A percentile compares a stretch with the other conserved stretches of the same genome.
These are phyloP conservation scores for Caenorhabditis zanzibari DNA, from an alignment of 2,888 invertebrate genomes.

Conservation along the genomic window DNA sequence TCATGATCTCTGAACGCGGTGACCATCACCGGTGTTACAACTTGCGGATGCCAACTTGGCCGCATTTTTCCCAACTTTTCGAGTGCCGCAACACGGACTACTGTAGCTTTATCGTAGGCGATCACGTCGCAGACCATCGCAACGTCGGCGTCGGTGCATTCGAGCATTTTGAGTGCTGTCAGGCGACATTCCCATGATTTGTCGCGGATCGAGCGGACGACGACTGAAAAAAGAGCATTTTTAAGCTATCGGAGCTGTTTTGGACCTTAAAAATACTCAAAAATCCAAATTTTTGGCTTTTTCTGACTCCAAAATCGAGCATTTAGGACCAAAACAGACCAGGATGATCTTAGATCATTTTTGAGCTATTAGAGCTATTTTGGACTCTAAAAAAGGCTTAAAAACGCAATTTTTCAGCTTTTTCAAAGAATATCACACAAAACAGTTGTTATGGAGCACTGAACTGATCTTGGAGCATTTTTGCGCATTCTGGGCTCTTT, in stretches of 20 bases:
- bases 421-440: too few species aligned
- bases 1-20: constrained; percentile 57
- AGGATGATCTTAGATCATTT: too few species aligned
- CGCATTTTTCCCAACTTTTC: constrained; percentile 6
- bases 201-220: constrained; percentile 52
- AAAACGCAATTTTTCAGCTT: too few species aligned
- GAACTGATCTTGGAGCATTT: too few species aligned
- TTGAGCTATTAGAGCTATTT: too few species aligned
- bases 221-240: constrained; percentile 29
- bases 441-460: too few species aligned
- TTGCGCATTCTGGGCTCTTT: too few species aligned
- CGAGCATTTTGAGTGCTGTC: constrained; percentile 34
- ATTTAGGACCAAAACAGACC: too few species aligned
- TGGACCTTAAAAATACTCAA: background rate
- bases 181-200: constrained; percentile 44
- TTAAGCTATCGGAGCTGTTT: background rate
- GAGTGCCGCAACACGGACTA: constrained; percentile 44
- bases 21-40: constrained; percentile 19
- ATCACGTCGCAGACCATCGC: constrained; percentile 8
- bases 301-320: too few species aligned
- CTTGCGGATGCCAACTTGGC: constrained; percentile 5
- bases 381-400: too few species aligned
- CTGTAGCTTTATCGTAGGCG: constrained; percentile 20
- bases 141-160: background rate
- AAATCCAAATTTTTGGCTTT: too few species aligned